Evolutionary conservation across 2,797 vertebrate species (phyloP).

Genomic region (Ctenochaetus hawaiiensis): DNA sequence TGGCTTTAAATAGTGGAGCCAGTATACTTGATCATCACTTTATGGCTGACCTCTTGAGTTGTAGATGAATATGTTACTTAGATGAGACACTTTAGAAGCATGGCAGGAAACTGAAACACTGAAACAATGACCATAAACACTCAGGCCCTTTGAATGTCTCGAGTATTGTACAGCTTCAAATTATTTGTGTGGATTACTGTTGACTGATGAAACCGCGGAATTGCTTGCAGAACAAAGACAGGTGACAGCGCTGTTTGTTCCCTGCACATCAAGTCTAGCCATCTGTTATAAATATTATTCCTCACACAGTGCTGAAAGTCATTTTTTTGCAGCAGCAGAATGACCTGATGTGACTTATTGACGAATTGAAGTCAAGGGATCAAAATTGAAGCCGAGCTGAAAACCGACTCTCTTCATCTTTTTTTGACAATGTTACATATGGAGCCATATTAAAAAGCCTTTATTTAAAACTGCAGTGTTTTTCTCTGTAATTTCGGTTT

Average conservation of each 20-base stretch:
- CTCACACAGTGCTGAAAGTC: conserved; percentile 38
- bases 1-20: conserved; percentile 69
- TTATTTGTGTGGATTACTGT: conserved; percentile 21
- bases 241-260: conserved; percentile 26
- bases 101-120: conserved; percentile 1
- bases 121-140: conserved; percentile 3
- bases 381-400: conserved; percentile 40
- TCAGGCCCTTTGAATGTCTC: neutral
- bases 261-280: conserved; percentile 29
- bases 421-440: conserved; percentile 17
- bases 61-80: conserved; percentile 52
- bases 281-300: conserved; percentile 57
- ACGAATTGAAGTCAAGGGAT: conserved; percentile 24
- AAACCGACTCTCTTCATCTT: conserved; percentile 9
- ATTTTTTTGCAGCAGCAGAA: conserved; percentile 30
- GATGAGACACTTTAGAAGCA: conserved; percentile 39
- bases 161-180: conserved; percentile 5
- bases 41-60: conserved; percentile 42
- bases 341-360: conserved; percentile 40
- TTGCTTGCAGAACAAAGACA: conserved; percentile 22
- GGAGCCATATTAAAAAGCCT: conserved; percentile 8
- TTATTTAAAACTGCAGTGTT: conserved; percentile 1
- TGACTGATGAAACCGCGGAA: conserved; percentile 39
- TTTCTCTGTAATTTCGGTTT: neutral
- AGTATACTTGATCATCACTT: conserved; percentile 63